Base-by-base conservation (phyloP, 2,888 invertebrate species). In the Meloe dianella region DNA sequence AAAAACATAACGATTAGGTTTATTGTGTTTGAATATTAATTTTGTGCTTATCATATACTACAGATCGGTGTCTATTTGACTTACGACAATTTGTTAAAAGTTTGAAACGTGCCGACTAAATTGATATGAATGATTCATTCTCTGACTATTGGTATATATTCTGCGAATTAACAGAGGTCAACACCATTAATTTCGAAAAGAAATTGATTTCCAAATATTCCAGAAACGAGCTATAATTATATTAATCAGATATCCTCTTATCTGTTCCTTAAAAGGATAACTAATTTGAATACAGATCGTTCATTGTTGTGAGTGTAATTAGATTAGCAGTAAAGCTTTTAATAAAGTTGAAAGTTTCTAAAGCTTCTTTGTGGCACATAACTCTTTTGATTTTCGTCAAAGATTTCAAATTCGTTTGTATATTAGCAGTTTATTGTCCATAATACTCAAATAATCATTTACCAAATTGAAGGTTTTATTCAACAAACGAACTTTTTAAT, bases 1-100 rank as follows among this genome's bases (percentile, higher is more conserved):
- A 66, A 74, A n/a, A 75, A 74, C 69, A 68, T 65, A 71, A 68
- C 73, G 76, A 74, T 76, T 74, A 72, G 71, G 63, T 69, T 71
- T 73, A 69, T 73, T 74, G 74, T 63, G 70, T 73, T 71, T 67
- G 76, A 73, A 76, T 75, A 75, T 75, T 74, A 75, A 70, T 68
- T 47, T 63, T 60, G 35, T 58, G 32, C 32, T 58, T 58, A 58
- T 58, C 58, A 17, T 22, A n/a, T 14, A n/a, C n/a, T n/a, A 12
- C 58, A 32, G 10, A 58, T 58, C 58, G 30, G 58, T 57, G 57
- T 57, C 29, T 17, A 3, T 57, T 17, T 17, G 14, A 57, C 57
- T 17, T 17, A 2, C 12, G 29, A 57, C 57, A 24, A 57, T 27
- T 57, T 27, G 20, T 56, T 9, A 14, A 56, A 17, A 17, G 17